Conservation (phyloP, 1,140 invertebrate species). For the Drosophila pachea region DNA sequence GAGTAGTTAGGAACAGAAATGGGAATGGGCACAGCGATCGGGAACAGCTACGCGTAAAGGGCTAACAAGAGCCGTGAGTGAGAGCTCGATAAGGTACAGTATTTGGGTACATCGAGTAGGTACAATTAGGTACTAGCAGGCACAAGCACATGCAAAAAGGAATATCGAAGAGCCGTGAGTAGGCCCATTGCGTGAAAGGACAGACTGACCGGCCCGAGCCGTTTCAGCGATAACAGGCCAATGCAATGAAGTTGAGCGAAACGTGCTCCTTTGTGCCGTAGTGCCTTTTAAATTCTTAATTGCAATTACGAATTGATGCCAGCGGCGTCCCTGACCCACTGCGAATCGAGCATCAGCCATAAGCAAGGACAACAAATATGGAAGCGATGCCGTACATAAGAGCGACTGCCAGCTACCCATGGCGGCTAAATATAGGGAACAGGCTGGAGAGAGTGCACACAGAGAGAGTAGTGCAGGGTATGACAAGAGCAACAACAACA, state of each 20-base stretch:
- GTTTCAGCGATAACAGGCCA: slow-evolving; percentile 25
- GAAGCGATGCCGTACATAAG: too few species aligned
- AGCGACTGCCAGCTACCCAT: too few species aligned
- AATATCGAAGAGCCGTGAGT: neutral
- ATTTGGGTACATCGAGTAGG: neutral
- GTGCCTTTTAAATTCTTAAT: slow-evolving; percentile 69
- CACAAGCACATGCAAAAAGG: neutral
- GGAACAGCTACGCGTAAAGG: neutral
- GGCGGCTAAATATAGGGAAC: too few species aligned
- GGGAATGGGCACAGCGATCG: neutral
- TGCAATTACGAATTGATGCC: slow-evolving; percentile 72
- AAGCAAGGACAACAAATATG: too few species aligned
- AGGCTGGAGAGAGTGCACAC: too few species aligned
- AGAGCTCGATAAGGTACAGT: neutral
- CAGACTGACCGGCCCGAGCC: too few species aligned
- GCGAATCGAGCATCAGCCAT: neutral
- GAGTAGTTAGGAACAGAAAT: neutral
- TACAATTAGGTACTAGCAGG: neutral
- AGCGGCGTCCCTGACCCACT: slow-evolving; percentile 25
- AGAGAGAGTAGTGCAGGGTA: too few species aligned
- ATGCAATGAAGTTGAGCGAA: slow-evolving; percentile 39
- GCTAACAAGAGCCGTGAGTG: too few species aligned
- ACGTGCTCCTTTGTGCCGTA: slow-evolving; percentile 9
- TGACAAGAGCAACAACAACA: too few species aligned
- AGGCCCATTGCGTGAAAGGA: too few species aligned